Conservation (phyloP, 2,888 invertebrate species). For the Zygogramma bicolorata region DNA sequence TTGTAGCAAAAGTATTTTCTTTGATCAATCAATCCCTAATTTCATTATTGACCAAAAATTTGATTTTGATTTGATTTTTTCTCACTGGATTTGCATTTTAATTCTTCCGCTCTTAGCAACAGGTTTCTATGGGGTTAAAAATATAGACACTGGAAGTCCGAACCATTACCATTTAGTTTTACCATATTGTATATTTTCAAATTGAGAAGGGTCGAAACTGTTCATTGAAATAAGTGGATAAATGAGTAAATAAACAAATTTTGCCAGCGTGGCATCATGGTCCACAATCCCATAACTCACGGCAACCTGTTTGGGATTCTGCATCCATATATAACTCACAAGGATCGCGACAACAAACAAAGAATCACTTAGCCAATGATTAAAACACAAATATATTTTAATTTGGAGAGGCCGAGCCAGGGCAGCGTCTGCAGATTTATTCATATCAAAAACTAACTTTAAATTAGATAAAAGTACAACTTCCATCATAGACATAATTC, state of each 20-base stretch:
- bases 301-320: background rate
- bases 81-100: no score
- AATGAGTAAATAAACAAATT: background rate
- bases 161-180: no score
- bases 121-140: no score
- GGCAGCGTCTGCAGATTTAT: constrained; percentile 41
- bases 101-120: no score
- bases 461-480: constrained; percentile 64
- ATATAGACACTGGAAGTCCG: no score
- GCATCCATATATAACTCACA: constrained; percentile 2
- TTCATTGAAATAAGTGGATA: no score
- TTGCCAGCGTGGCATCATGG: background rate
- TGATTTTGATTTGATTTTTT: no score
- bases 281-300: background rate
- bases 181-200: no score
- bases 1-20: no score
- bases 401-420: constrained; percentile 32
- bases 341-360: background rate
- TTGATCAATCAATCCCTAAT: no score
- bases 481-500: constrained; percentile 63
- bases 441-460: constrained; percentile 57
- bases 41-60: no score
- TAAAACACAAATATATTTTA: constrained; percentile 44
- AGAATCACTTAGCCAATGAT: constrained; percentile 40
- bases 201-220: no score